Conservation (phyloP, 2,888 invertebrate species). For the Eupithecia dodoneata region DNA sequence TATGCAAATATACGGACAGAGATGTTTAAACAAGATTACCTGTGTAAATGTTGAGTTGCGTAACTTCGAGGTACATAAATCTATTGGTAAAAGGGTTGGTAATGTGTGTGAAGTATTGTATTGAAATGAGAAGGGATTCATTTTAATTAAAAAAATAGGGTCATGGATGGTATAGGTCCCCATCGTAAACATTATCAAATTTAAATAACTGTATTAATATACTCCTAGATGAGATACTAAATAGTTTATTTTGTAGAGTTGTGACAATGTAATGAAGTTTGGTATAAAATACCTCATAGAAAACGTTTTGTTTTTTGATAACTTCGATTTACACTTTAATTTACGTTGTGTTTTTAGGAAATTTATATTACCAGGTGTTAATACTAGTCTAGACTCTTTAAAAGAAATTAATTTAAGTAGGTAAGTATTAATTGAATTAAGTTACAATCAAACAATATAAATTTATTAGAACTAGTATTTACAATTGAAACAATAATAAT, state of each 20-base stretch:
- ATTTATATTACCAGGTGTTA: too few relatives aligned
- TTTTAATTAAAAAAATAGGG: not conserved
- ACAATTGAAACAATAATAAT: too few relatives aligned
- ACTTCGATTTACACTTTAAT: too few relatives aligned
- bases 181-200: not conserved
- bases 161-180: not conserved
- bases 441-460: too few relatives aligned
- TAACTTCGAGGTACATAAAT: constrained; percentile 33
- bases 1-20: constrained; percentile 75
- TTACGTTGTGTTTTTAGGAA: too few relatives aligned
- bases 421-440: too few relatives aligned
- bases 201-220: not conserved
- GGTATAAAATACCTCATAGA: not conserved
- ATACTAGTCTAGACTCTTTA: too few relatives aligned
- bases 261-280: not conserved
- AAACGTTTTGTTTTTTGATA: not conserved
- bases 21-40: constrained; percentile 68
- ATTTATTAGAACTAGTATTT: too few relatives aligned
- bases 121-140: not conserved
- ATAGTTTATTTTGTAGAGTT: too few relatives aligned
- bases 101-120: constrained; percentile 22
- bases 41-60: constrained; percentile 65
- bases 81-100: constrained; percentile 19
- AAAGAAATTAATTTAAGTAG: too few relatives aligned
- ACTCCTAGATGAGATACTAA: not conserved